phyloP scores from a whole-genome alignment of 2,797 vertebrate genomes.

The Eutrigla gurnardus region DNA sequence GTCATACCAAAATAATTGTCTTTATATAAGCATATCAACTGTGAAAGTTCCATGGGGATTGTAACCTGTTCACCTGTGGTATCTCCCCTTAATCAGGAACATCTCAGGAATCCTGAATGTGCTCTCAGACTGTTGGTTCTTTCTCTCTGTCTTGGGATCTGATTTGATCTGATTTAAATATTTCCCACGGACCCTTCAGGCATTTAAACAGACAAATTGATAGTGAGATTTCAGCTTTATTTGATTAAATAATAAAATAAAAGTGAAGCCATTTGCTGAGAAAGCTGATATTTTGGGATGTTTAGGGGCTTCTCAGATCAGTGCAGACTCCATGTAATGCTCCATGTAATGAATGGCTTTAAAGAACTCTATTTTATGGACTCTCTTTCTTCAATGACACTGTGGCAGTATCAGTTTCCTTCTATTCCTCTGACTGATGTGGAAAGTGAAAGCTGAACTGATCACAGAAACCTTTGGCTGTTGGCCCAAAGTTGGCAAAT shows the following conservation, averaged over 20 bases:
- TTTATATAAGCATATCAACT: too few species aligned
- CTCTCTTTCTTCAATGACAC: slow-evolving; percentile 28
- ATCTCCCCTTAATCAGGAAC: background rate
- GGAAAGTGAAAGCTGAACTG: slow-evolving; percentile 23
- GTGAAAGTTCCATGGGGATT: too few species aligned
- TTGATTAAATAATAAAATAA: slow-evolving; percentile 3
- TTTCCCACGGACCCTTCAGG: slow-evolving; percentile 25
- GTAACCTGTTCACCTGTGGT: too few species aligned
- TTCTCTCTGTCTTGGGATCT: background rate
- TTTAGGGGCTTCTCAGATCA: slow-evolving; percentile 24
- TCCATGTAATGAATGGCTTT: slow-evolving; percentile 41
- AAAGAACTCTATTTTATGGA: slow-evolving; percentile 22
- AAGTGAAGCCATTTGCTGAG: slow-evolving; percentile 25
- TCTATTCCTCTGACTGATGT: slow-evolving; percentile 47
- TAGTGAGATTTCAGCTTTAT: slow-evolving; percentile 17
- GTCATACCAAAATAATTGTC: background rate
- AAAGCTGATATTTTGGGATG: slow-evolving; percentile 25
- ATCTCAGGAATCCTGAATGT: slow-evolving; percentile 1
- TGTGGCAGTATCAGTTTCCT: slow-evolving; percentile 33
- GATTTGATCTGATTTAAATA: slow-evolving; percentile 30
- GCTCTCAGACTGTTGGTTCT: background rate
- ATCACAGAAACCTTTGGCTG: slow-evolving; percentile 6
- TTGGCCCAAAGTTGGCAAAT: slow-evolving; percentile 4
- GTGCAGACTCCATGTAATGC: slow-evolving; percentile 33
- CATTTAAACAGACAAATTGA: slow-evolving; percentile 11